Conservation (phyloP, 2,797 vertebrate species). For the Myoxocephalus aenaeus region DNA sequence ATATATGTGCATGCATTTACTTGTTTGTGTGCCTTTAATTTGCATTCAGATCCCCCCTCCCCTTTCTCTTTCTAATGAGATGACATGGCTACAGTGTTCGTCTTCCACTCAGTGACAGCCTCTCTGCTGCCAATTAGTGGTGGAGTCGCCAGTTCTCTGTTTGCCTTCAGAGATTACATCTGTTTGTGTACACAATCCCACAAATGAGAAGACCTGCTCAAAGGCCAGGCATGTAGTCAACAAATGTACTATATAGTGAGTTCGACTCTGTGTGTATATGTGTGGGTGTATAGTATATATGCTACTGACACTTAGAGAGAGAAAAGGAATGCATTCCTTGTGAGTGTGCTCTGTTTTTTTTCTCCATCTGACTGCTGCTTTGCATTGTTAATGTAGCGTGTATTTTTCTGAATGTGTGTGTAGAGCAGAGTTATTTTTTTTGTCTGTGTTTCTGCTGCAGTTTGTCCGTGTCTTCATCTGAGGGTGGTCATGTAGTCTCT, state of each 20-base stretch:
- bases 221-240: constrained; percentile 60
- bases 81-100: constrained; percentile 66
- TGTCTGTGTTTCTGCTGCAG: background rate
- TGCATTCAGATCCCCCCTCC: constrained; percentile 44
- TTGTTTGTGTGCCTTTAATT: constrained; percentile 57
- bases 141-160: constrained; percentile 65
- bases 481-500: background rate
- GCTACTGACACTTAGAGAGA: background rate
- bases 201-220: constrained; percentile 74
- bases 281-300: background rate
- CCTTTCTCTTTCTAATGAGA: constrained; percentile 64
- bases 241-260: constrained; percentile 39
- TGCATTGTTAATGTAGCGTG: background rate
- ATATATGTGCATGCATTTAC: constrained; percentile 21
- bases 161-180: constrained; percentile 76
- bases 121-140: constrained; percentile 80
- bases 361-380: background rate
- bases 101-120: constrained; percentile 65
- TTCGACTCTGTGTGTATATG: constrained; percentile 8
- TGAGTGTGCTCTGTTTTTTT: background rate
- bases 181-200: constrained; percentile 71
- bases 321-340: background rate
- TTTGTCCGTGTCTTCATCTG: constrained; percentile 7
- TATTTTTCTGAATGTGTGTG: background rate
- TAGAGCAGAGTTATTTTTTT: background rate